Evolutionary conservation across 2,113 vertebrate species (phyloP), one percentile per base, ranked within the genome.

Genomic region (Channa argus): DNA sequence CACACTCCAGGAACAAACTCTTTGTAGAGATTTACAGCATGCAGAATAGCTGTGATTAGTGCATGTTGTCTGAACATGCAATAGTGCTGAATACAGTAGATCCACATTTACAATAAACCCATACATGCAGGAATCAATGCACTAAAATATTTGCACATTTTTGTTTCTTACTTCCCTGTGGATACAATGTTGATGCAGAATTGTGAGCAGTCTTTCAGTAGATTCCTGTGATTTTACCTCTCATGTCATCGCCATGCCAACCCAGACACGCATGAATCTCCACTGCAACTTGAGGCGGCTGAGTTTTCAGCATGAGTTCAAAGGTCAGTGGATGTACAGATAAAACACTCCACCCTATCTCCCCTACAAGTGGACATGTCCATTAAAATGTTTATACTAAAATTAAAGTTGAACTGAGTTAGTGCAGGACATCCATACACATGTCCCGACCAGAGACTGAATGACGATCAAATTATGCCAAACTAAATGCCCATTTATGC

Each of bases 281-380:
- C 36, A 0, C 3, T 0, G 55, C 71, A 58, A 73, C 77, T 79
- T 64, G 51, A 83, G 65, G 63, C 39, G 3, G 55, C 65, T 63
- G 63, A 79, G 67, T 87, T 90, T 83, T 92, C 86, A 91, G 76
- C 63, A 60, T 47, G 52, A 47, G 86, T 60, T 84, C 86, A 91
- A 76, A 88, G 84, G 83, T 86, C 77, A 79, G 38, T 34, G 12
- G n/a, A 66, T 51, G 60, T 45, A 14, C 10, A 12, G 24, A 24
- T 24, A 24, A 24, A 24, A 24, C 24, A 24, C 24, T 24, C 24
- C 24, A 24, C 24, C 24, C 24, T 1, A 24, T 24, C 24, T 24
- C 24, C 24, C 24, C 24, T 24, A 24, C 24, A 24, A 24, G 24
- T 24, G 24, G 24, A 24, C 24, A 24, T 24, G 24, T 24, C 24